These are phyloP conservation scores for Caenorhabditis inopinata DNA, from an alignment of 1,140 invertebrate genomes.

Conservation along the genomic window DNA sequence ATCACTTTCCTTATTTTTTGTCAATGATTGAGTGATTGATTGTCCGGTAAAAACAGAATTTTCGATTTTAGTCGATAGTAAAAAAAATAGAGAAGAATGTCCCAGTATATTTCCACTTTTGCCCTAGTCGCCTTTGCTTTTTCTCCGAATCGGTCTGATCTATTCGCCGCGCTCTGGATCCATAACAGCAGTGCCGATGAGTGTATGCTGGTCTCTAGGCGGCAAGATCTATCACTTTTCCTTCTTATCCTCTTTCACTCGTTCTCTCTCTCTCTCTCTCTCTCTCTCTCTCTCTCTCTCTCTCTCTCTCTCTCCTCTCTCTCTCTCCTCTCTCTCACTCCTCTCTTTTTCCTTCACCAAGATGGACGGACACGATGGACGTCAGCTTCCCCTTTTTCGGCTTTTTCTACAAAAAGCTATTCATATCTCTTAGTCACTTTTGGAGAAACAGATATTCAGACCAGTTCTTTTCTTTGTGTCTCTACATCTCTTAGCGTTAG, in stretches of 20 bases:
- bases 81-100: not conserved
- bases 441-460: not conserved
- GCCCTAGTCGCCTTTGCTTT: not conserved
- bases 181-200: not conserved
- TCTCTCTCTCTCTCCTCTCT: no score
- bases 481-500: constrained; percentile 8
- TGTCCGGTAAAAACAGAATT: not conserved
- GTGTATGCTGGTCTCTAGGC: constrained; percentile 1
- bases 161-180: not conserved
- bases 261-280: no score
- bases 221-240: constrained; percentile 28
- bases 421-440: constrained; percentile 15
- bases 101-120: not conserved
- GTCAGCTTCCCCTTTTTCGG: not conserved
- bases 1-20: not conserved
- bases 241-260: not conserved
- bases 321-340: no score
- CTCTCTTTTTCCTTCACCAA: not conserved
- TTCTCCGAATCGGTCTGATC: no score
- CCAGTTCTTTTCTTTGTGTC: constrained; percentile 28
- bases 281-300: no score
- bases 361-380: constrained; percentile 9
- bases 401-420: not conserved
- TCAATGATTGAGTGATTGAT: not conserved
- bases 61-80: not conserved